Base-by-base conservation (phyloP, 2,797 vertebrate genomes). In the Pteronotus mesoamericanus region DNA sequence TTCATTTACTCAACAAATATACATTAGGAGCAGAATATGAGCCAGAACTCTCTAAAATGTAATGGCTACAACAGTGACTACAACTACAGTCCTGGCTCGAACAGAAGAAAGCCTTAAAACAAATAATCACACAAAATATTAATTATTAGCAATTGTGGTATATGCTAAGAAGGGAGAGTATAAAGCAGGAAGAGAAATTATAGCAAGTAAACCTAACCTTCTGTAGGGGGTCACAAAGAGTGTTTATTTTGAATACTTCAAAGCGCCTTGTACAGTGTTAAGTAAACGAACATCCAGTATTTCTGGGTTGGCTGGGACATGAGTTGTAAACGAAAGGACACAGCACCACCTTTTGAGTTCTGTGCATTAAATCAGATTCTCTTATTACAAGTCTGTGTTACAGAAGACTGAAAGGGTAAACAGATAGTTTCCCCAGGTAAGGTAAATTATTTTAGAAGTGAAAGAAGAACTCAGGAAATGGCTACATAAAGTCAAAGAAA, bases 241-340 rank as follows among this genome's bases (percentile, higher is more conserved):
- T 26, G 90, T 94, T 88, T 74, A 85, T n/a, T 80, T 77, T 77
- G 39, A 82, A n/a, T 34, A 82, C 32, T 79, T 96, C 18, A 69
- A 85, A 94, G 59, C 12, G 86, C 5, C 19, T 9, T 61, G 24
- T 66, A n/a, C n/a, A 82, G 18, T 48, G 32, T 89, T 93, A 95
- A 66, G 39, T 61, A 77, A 87, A 88, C 69, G 91, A 85, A 55
- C 51, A 39, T 59, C 34, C 48, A 82, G 3, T 82, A 78, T 59
- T 94, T 93, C 46, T 74, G 37, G n/a, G 42, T 24, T 82, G 53
- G n/a, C 16, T 77, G 16, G 42, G 29, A 71, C 11, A 89, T 39
- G 22, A 75, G 22, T 83, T 94, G 5, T 16, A 92, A 93, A 88
- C 10, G 61, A 51, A 91, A 91, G 66, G 86, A 59, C 12, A 11